A percentile compares a stretch with the other conserved stretches of the same genome.
Conservation (phyloP, 23 tunicate genomes). For the Ascidia mentula region DNA sequence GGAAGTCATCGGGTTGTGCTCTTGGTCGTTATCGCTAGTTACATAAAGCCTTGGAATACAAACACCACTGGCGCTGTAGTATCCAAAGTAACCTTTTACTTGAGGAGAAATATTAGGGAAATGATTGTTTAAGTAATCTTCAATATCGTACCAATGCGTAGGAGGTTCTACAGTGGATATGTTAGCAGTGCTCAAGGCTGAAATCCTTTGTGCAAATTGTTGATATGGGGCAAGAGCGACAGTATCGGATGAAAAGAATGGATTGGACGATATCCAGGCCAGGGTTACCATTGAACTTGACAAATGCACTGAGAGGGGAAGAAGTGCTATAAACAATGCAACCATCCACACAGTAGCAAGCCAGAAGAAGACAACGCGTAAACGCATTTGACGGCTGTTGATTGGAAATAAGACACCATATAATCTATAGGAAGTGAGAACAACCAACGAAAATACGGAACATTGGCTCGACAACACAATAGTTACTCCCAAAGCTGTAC, state of each 20-base stretch:
- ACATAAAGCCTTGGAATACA: slow-evolving; percentile 34
- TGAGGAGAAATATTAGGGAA: slow-evolving; percentile 13
- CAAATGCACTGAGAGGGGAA: slow-evolving; percentile 9
- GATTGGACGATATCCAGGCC: background rate
- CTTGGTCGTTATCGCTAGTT: background rate
- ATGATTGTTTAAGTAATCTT: background rate
- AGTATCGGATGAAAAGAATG: slow-evolving; percentile 10
- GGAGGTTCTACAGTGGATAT: too few relatives aligned
- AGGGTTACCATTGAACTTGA: slow-evolving; percentile 20
- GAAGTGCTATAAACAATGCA: slow-evolving; percentile 16
- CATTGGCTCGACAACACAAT: slow-evolving; percentile 39
- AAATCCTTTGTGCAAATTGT: slow-evolving; percentile 17
- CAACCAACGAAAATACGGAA: slow-evolving; percentile 38
- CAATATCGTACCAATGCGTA: slow-evolving; percentile 3
- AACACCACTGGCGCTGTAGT: slow-evolving; percentile 37
- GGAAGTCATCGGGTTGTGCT: background rate
- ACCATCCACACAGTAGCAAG: slow-evolving; percentile 9
- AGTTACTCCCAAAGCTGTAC: slow-evolving; percentile 18
- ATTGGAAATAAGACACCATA: slow-evolving; percentile 4
- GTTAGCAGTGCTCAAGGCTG: background rate
- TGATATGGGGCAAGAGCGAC: background rate
- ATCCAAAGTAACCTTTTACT: slow-evolving; percentile 38
- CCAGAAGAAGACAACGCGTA: background rate
- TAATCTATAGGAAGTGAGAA: slow-evolving; percentile 23
- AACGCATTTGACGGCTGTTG: slow-evolving; percentile 16